Conservation (phyloP, 2,888 invertebrate genomes). For the Zonitis immaculata region DNA sequence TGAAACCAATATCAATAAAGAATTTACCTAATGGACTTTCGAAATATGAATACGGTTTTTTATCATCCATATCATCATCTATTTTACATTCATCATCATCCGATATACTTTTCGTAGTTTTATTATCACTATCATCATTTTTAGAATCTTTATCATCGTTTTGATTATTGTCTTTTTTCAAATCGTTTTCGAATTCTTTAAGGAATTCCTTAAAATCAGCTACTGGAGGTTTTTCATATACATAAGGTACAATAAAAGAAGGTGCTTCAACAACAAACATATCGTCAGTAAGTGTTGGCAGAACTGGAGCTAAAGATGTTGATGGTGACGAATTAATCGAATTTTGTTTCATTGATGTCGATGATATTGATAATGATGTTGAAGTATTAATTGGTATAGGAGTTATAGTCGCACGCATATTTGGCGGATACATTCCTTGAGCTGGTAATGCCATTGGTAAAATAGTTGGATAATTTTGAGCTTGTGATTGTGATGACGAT, state of each 20-base stretch:
- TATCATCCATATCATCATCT: slow-evolving; percentile 36
- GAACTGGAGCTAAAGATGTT: slow-evolving; percentile 52
- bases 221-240: slow-evolving; percentile 84
- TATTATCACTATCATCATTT: slow-evolving; percentile 34
- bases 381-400: slow-evolving; percentile 49
- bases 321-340: slow-evolving; percentile 30
- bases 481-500: slow-evolving; percentile 18
- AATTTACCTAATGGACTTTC: slow-evolving; percentile 85
- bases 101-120: slow-evolving; percentile 51
- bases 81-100: slow-evolving; percentile 54
- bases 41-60: slow-evolving; percentile 61
- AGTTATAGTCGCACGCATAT: slow-evolving; percentile 56
- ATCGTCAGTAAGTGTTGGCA: slow-evolving; percentile 83
- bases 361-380: slow-evolving; percentile 34
- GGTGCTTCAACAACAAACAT: slow-evolving; percentile 92
- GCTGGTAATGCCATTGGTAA: slow-evolving; percentile 54
- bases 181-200: slow-evolving; percentile 54
- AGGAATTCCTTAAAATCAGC: slow-evolving; percentile 73
- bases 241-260: slow-evolving; percentile 89
- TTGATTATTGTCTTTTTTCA: slow-evolving; percentile 38
- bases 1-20: slow-evolving; percentile 86
- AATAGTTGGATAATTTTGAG: slow-evolving; percentile 46
- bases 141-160: slow-evolving; percentile 51
- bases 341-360: slow-evolving; percentile 32
- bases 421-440: slow-evolving; percentile 62